A percentile compares a stretch with the other conserved stretches of the same genome.
These are phyloP conservation scores for Campoletis raptor DNA, from an alignment of 2,888 invertebrate species.

Conservation along the genomic window DNA sequence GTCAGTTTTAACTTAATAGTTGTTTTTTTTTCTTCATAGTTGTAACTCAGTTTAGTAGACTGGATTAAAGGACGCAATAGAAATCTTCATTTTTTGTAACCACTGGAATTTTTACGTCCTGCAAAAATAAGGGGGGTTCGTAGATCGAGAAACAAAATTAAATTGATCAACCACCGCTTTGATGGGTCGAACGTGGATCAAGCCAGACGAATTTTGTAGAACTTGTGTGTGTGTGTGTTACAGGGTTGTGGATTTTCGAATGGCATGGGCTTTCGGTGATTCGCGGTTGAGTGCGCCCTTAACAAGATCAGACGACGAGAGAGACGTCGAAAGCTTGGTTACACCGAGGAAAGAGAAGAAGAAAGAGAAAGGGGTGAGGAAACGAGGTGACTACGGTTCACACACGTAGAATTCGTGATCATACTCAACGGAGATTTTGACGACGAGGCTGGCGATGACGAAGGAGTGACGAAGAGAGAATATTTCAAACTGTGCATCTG, in stretches of 20 bases:
- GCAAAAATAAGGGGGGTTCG: neutral
- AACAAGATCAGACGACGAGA: conserved; percentile 82
- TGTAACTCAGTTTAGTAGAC: neutral
- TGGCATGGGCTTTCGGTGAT: conserved; percentile 79
- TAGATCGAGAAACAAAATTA: neutral
- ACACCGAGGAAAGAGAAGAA: conserved; percentile 35
- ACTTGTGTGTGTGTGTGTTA: conserved; percentile 10
- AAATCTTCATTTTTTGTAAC: neutral
- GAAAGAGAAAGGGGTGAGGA: conserved; percentile 64
- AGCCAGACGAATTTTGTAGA: conserved; percentile 61
- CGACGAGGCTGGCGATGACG: conserved; percentile 51
- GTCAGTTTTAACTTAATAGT: no score
- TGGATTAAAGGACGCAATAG: neutral
- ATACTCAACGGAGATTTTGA: conserved; percentile 59
- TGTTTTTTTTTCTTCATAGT: no score
- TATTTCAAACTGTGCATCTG: conserved; percentile 76
- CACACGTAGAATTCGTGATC: conserved; percentile 51
- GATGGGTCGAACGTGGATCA: conserved; percentile 72
- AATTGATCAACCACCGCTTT: conserved; percentile 38
- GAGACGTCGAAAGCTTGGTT: conserved; percentile 66
- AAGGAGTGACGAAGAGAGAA: conserved; percentile 37
- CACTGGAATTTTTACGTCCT: neutral
- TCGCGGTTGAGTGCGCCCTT: conserved; percentile 83
- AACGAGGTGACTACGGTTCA: conserved; percentile 34
- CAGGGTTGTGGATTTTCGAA: conserved; percentile 79